phyloP scores from a whole-genome alignment of 2,888 invertebrate genomes.

The Neoaliturus tenellus region DNA sequence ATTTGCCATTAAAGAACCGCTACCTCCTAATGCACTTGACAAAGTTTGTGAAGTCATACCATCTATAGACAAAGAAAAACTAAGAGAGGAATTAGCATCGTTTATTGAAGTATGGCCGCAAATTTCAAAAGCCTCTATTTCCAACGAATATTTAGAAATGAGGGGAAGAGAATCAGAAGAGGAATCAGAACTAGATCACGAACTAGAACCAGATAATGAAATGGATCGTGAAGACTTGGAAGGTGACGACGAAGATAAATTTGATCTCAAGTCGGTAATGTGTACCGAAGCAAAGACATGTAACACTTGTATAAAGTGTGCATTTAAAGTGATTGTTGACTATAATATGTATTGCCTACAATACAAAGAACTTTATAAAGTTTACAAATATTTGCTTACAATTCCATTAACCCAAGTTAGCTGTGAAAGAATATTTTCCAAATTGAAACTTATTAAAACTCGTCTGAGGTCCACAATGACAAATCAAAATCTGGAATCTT shows the following conservation, averaged over 20 bases:
- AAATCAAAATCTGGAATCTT: constrained; percentile 46
- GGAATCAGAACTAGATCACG: neutral
- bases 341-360: constrained; percentile 10
- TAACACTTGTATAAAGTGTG: constrained; percentile 18
- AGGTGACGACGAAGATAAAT: neutral
- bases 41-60: neutral
- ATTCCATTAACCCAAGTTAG: constrained; percentile 41
- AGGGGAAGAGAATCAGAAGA: neutral
- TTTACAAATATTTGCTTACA: constrained; percentile 50
- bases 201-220: neutral
- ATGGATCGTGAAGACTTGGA: neutral
- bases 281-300: neutral
- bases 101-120: constrained; percentile 32
- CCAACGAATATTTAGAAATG: neutral
- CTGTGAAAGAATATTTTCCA: constrained; percentile 53
- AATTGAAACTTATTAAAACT: constrained; percentile 56
- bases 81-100: constrained; percentile 4
- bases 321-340: neutral
- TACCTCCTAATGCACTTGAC: neutral
- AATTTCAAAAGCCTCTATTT: neutral
- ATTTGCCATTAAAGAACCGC: neutral
- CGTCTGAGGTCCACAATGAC: constrained; percentile 22
- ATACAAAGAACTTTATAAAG: constrained; percentile 19
- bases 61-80: neutral
- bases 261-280: neutral